Base-by-base conservation (phyloP, 2,888 invertebrate species). In the Petrolisthes cinctipes region DNA sequence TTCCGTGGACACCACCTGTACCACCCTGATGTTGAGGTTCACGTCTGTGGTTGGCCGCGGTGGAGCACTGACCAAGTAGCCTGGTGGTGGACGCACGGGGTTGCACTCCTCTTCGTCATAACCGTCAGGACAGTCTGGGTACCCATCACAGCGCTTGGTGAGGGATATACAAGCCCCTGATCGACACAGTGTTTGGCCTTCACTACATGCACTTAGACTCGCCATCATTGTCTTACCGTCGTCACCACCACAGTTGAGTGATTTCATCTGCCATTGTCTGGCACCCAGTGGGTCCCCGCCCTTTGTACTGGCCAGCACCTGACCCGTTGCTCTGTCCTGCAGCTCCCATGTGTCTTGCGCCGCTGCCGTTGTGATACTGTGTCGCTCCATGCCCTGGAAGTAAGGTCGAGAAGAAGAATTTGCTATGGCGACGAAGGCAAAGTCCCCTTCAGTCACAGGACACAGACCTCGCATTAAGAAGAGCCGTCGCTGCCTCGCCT, bases 91-190 rank as follows among this genome's bases (percentile, higher is more conserved):
- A n/a, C 86, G 78, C n/a, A 86, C 83, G 23, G 86, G 86, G 37
- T 86, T 56, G 71, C 86, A 86, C 2, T 79, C 79, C 51, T 83
- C 79, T 54, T 86, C 86, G 78, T 86, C 86, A 53, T 79, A 86
- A 56, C 86, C 86, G 68, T 71, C 86, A 7, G 83, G 79, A 61
- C 86, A 86, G 57, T 86, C 83, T 1, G 86, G 86, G 86, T 79
- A 86, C 51, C 86, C 86, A 71, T 86, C 86, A 54, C 86, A 86
- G 79, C 86, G 86, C 73, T n/a, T 51, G 0, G 23, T 79, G 4
- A 79, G 83, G 20, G 79, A 57, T 5, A 86, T 79, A 71, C 86
- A 86, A 17, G 56, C 68, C n/a, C 86, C 86, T 6, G 68, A 20
- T 37, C 79, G 54, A 71, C 86, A 86, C 53, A 61, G 56, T 0